Evolutionary conservation across 2,888 invertebrate species (phyloP), one percentile per base, ranked within the genome.

Genomic region (Incurvaria masculella): DNA sequence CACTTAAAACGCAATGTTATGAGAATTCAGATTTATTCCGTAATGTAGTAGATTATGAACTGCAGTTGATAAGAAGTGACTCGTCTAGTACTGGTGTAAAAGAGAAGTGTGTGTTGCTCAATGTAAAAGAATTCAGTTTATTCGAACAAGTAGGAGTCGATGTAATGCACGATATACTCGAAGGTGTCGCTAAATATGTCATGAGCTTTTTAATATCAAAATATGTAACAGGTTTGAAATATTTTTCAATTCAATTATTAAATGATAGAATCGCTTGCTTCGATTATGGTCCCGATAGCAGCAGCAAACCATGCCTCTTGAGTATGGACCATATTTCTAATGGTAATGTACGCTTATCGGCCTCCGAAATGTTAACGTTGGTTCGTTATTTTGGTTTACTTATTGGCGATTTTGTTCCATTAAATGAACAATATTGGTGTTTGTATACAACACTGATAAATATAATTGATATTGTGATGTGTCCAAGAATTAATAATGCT

Each of bases 301-400:
- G 18, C 4, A 41, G 18, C 14, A 41, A 41, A 21, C 41, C 41
- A 6, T 10, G 14, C 21, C 18, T 17, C 14, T 41, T 41, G 21
- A 17, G 11, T 41, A 41, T 41, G 41, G 41, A 17, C 10, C 41
- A 41, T 21, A 41, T 41, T 17, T 17, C 14, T 10, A 10, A 41
- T 8, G 41, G 41, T 17, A 41, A 41, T 41, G 4, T 41, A 11
- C 41, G 41, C 19, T 14, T 41, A 11, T 17, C 17, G 8, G 41
- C 41, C 17, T 10, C 41, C 14, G 41, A 41, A 21, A 41, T 41
- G 41, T 41, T 41, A 41, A 41, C 41, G 14, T 41, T 41, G 10
- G 14, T 41, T 41, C 14, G 41, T 10, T 41, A 41, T 41, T 41
- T 41, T 41, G 40, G 40, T 39, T 39, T 39, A 14, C 40, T 39